Base-by-base conservation (phyloP, 2,797 vertebrate genomes). In the Cynopterus sphinx region DNA sequence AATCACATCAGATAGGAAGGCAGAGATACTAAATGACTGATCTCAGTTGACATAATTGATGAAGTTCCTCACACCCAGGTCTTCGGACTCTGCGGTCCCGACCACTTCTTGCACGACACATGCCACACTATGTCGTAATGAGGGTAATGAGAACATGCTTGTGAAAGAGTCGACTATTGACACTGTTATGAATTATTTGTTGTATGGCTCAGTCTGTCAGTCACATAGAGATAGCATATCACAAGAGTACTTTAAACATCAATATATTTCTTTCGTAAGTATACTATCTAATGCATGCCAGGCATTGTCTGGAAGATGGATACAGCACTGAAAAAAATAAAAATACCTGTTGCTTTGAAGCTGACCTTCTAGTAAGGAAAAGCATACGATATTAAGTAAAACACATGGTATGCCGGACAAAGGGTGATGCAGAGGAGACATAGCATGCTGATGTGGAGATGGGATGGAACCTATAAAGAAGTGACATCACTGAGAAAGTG, bases 201-300 rank as follows among this genome's bases (percentile, higher is more conserved):
- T 49, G 21, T n/a, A 15, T 19, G 26, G 41, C 13, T 79, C 36
- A 51, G 21, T 67, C 51, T 10, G 57, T 6, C 10, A 9, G 41
- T 41, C 68, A 68, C 49, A n/a, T 6, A 33, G 12, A 46, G 46
- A 36, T 24, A 36, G 71, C 17, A 3, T 39, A 53, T 21, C 43
- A 15, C 9, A 26, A 16, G 46, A 70, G 31, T 86, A 57, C 31
- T 73, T 79, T 63, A 53, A 68, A 46, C 33, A 75, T 21, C 41
- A 49, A 67, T 31, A n/a, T 61, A 77, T 74, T 55, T 65, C 83
- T 51, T 91, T 90, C 33, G 61, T 53, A 93, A 70, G 39, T 33
- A 70, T 9, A 7, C 3, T 36, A 41, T 51, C 31, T n/a, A 84
- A 46, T 19, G 16, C n/a, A 65, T 28, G 57, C 9, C 15, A 90